Evolutionary conservation across 2,888 invertebrate genomes (phyloP).

Genomic region (Drosophila peninsularis): DNA sequence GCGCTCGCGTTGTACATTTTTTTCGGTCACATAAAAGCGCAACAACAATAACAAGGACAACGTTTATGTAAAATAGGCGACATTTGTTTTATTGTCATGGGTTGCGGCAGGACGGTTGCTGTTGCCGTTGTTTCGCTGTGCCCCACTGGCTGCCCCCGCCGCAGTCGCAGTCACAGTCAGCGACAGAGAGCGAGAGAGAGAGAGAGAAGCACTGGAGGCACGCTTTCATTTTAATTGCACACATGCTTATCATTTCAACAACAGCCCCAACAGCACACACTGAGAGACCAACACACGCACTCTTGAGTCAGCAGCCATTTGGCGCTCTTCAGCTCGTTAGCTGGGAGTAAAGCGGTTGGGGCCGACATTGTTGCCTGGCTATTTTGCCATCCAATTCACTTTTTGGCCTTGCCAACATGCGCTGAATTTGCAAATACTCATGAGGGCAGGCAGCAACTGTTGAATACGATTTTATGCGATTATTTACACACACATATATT

Average conservation of each 20-base stretch:
- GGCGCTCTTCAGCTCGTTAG: conserved; percentile 62
- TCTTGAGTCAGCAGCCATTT: conserved; percentile 30
- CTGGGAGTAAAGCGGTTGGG: conserved; percentile 28
- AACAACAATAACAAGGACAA: conserved; percentile 49
- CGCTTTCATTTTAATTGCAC: conserved; percentile 81
- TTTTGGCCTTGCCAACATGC: conserved; percentile 42
- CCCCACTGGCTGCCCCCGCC: conserved; percentile 21
- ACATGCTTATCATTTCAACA: conserved; percentile 81
- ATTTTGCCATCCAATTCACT: conserved; percentile 61
- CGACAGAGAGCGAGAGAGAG: conserved; percentile 3
- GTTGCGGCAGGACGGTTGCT: conserved; percentile 33
- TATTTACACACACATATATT: conserved; percentile 8
- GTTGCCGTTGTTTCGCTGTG: conserved; percentile 27
- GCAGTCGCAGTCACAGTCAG: conserved; percentile 42
- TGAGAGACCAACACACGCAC: conserved; percentile 11
- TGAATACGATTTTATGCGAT: conserved; percentile 51
- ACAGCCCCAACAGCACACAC: conserved; percentile 50
- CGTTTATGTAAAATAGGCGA: conserved; percentile 78
- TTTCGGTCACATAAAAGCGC: conserved; percentile 39
- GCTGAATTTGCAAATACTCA: conserved; percentile 55
- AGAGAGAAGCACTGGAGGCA: conserved; percentile 54
- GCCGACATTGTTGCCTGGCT: conserved; percentile 53
- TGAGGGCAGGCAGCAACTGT: conserved; percentile 59
- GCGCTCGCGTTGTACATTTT: conserved; percentile 11
- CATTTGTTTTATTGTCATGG: conserved; percentile 76